phyloP scores from a whole-genome alignment of 2,888 invertebrate genomes.

The Omphaloscelis lunosa region DNA sequence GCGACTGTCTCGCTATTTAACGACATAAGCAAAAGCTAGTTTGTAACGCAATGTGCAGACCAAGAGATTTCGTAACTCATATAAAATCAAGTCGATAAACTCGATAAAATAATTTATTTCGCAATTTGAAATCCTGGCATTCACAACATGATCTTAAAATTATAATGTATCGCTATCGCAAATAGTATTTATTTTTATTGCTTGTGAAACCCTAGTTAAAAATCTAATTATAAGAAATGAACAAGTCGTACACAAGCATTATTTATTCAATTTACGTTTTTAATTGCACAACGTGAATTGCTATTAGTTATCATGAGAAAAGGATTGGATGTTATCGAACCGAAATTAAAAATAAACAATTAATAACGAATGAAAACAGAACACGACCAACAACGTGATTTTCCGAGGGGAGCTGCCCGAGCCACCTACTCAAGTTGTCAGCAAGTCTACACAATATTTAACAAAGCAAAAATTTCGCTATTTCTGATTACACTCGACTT shows the following conservation, averaged over 20 bases:
- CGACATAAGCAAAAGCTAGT: conserved; percentile 56
- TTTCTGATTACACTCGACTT: conserved; percentile 6
- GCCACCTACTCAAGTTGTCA: conserved; percentile 21
- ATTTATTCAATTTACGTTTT: background rate
- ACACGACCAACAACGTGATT: conserved; percentile 26
- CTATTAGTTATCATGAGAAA: background rate
- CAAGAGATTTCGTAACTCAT: conserved; percentile 54
- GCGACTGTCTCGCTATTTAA: conserved; percentile 42
- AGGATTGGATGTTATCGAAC: conserved; percentile 1
- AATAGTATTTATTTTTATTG: background rate
- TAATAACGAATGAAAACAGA: conserved; percentile 18
- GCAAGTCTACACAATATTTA: conserved; percentile 7
- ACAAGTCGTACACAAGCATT: background rate
- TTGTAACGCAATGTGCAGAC: conserved; percentile 50
- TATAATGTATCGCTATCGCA: conserved; percentile 13
- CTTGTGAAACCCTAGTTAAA: conserved; percentile 1
- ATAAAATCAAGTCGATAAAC: conserved; percentile 44
- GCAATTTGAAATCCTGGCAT: conserved; percentile 37
- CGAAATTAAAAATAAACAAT: conserved; percentile 31
- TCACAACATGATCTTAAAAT: conserved; percentile 9
- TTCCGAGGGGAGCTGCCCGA: conserved; percentile 2
- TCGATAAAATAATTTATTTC: conserved; percentile 32
- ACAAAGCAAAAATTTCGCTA: conserved; percentile 27
- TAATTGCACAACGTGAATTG: conserved; percentile 1
- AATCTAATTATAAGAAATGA: conserved; percentile 3